These are phyloP conservation scores for Drosophila siamana DNA, from an alignment of 2,888 invertebrate species.

Conservation along the genomic window DNA sequence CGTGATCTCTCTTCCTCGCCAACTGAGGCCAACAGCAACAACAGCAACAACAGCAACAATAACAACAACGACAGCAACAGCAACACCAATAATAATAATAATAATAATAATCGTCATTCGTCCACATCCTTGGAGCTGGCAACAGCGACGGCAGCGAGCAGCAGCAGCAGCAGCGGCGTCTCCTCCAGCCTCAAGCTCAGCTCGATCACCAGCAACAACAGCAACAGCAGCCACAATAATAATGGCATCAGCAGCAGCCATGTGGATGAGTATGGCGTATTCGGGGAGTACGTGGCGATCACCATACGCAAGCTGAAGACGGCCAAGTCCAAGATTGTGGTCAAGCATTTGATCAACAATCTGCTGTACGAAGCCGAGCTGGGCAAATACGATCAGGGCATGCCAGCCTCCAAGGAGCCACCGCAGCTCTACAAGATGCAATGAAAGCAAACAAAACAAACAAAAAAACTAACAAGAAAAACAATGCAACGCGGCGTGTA, in stretches of 20 bases:
- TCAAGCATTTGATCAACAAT: constrained; percentile 84
- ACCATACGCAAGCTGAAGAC: constrained; percentile 84
- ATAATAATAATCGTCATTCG: constrained; percentile 17
- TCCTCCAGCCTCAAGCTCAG: constrained; percentile 39
- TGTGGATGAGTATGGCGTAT: constrained; percentile 83
- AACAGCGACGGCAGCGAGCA: constrained; percentile 26
- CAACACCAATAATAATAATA: constrained; percentile 32
- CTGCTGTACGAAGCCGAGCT: constrained; percentile 83
- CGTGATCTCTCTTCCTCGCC: constrained; percentile 75
- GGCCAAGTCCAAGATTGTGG: constrained; percentile 83
- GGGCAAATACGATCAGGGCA: constrained; percentile 84
- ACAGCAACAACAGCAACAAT: constrained; percentile 29
- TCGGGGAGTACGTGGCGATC: constrained; percentile 84
- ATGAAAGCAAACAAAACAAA: constrained; percentile 43
- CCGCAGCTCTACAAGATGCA: constrained; percentile 84
- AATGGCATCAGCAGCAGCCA: constrained; percentile 47
- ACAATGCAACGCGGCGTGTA: constrained; percentile 42
- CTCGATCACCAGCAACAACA: constrained; percentile 16
- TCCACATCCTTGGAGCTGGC: constrained; percentile 49
- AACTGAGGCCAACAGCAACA: constrained; percentile 42
- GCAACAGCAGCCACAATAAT: constrained; percentile 10
- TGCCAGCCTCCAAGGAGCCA: constrained; percentile 83
- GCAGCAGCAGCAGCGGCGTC: constrained; percentile 50
- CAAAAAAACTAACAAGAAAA: too few relatives aligned
- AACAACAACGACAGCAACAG: constrained; percentile 26